A percentile compares a stretch with the other conserved stretches of the same genome.
These are phyloP conservation scores for Theretra japonica DNA, from an alignment of 2,888 invertebrate genomes.

Conservation along the genomic window DNA sequence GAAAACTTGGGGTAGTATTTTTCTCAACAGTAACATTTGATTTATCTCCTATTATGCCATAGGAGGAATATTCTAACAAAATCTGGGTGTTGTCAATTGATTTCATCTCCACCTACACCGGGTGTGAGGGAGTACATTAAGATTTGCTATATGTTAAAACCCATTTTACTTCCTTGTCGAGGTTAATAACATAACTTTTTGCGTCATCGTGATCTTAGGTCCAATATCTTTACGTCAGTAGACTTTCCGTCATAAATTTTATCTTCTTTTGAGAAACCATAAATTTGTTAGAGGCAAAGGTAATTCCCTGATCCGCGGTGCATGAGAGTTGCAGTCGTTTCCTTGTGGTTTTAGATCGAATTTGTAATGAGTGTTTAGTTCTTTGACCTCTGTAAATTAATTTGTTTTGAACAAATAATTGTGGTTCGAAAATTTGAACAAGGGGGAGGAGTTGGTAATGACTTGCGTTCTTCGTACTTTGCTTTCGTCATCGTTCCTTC, in stretches of 20 bases:
- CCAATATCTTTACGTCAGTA: background rate
- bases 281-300: background rate
- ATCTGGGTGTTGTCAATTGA: background rate
- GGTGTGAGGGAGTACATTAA: background rate
- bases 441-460: background rate
- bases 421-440: background rate
- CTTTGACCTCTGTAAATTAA: constrained; percentile 5
- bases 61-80: too few relatives aligned
- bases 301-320: constrained; percentile 10
- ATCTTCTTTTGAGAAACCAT: background rate
- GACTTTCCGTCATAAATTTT: background rate
- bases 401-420: constrained; percentile 6
- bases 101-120: too few relatives aligned
- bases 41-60: too few relatives aligned
- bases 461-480: background rate
- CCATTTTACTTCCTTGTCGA: background rate
- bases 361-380: constrained; percentile 16
- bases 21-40: too few relatives aligned
- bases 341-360: constrained; percentile 12
- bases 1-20: too few relatives aligned
- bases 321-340: background rate
- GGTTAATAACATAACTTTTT: background rate
- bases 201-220: background rate
- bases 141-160: background rate
- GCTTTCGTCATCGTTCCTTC: background rate